These are phyloP conservation scores for Bubo bubo DNA, from an alignment of 2,113 vertebrate species.

Conservation along the genomic window DNA sequence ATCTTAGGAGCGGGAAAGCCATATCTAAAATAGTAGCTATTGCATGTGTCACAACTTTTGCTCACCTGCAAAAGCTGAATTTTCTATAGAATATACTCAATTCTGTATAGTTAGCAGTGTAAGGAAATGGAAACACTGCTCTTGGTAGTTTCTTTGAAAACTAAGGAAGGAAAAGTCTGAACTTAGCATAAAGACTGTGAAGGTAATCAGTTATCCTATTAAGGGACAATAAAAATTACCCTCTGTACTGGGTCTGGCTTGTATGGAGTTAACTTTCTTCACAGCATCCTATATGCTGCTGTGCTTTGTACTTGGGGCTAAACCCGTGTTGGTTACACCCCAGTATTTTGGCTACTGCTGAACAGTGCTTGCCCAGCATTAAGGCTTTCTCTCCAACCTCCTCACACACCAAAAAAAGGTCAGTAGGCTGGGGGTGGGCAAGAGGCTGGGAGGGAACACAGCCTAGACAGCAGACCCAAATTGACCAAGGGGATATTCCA, in stretches of 20 bases:
- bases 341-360: neutral
- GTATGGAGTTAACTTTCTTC: neutral
- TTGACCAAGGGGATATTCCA: neutral
- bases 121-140: neutral
- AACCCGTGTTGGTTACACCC: neutral
- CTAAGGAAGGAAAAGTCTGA: neutral
- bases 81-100: neutral
- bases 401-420: no score
- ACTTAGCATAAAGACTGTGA: neutral
- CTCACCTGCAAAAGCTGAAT: neutral
- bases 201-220: neutral
- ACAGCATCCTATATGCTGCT: neutral
- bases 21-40: neutral
- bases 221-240: neutral
- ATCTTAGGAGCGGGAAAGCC: neutral
- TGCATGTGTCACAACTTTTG: neutral
- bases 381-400: neutral
- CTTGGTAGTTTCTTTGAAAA: neutral
- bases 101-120: neutral
- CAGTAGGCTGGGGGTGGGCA: neutral
- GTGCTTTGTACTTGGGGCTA: neutral
- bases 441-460: neutral
- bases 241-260: neutral
- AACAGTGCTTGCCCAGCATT: neutral
- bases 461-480: neutral